phyloP scores from a whole-genome alignment of 2,113 vertebrate genomes.

The Alaudala cheleensis region DNA sequence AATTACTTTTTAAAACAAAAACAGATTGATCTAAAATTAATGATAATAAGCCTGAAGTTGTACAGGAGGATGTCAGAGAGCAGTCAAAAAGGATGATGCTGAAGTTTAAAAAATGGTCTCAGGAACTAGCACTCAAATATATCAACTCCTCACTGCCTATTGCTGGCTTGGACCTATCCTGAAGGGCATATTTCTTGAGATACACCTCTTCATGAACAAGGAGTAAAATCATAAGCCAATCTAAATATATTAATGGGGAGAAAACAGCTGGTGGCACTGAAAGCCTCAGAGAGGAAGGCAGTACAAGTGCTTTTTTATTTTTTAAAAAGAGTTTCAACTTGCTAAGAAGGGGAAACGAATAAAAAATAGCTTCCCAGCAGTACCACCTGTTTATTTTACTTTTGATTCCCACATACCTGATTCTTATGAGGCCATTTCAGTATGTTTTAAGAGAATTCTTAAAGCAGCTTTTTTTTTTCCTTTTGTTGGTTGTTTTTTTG shows the following conservation, averaged over 20 bases:
- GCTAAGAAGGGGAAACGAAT: neutral
- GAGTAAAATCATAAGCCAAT: neutral
- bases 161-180: neutral
- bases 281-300: neutral
- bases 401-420: neutral
- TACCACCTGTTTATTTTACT: neutral
- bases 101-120: neutral
- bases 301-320: neutral
- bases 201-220: neutral
- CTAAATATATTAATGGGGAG: conserved; percentile 3
- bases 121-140: neutral
- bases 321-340: neutral
- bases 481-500: neutral
- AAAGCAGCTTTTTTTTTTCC: neutral
- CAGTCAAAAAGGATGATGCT: neutral
- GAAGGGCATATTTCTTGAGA: neutral
- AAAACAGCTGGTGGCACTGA: conserved; percentile 26
- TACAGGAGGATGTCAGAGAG: neutral
- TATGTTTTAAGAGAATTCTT: neutral
- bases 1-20: neutral
- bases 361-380: neutral
- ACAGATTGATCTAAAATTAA: neutral
- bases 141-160: neutral
- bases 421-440: neutral
- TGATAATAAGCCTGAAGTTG: neutral